Evolutionary conservation across 2,888 invertebrate species (phyloP).

Genomic region (Trachelus stipa): DNA sequence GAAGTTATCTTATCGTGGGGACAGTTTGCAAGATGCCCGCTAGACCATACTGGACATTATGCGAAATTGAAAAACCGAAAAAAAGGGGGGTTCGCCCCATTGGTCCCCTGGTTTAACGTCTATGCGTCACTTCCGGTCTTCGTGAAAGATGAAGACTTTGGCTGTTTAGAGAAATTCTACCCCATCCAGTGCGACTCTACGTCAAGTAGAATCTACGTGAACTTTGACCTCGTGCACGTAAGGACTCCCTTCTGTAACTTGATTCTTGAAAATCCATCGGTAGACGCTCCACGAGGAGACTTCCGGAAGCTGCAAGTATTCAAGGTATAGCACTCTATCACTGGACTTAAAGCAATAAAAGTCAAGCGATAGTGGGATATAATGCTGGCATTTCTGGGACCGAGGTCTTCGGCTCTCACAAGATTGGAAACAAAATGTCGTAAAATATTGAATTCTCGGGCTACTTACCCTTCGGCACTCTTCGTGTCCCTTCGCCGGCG

Average conservation of each 20-base stretch:
- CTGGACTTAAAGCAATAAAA: constrained; percentile 53
- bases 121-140: constrained; percentile 27
- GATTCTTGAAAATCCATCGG: background rate
- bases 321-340: constrained; percentile 40
- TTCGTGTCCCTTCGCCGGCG: constrained; percentile 24
- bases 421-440: constrained; percentile 62
- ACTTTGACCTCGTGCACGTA: background rate
- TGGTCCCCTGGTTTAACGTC: constrained; percentile 20
- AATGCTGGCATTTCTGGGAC: constrained; percentile 32
- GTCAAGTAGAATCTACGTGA: background rate
- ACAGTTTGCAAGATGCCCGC: constrained; percentile 53
- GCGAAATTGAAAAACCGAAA: constrained; percentile 64
- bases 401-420: constrained; percentile 25
- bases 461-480: constrained; percentile 14
- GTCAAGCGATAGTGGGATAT: constrained; percentile 45
- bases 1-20: constrained; percentile 61
- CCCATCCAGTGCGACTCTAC: background rate
- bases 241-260: background rate
- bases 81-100: constrained; percentile 7
- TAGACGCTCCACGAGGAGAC: background rate
- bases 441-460: constrained; percentile 50
- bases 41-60: constrained; percentile 59
- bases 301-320: background rate
- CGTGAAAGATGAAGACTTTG: constrained; percentile 7
- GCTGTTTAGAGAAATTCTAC: constrained; percentile 1